Base-by-base conservation (phyloP, 2,888 invertebrate species). In the Eupithecia exiguata region DNA sequence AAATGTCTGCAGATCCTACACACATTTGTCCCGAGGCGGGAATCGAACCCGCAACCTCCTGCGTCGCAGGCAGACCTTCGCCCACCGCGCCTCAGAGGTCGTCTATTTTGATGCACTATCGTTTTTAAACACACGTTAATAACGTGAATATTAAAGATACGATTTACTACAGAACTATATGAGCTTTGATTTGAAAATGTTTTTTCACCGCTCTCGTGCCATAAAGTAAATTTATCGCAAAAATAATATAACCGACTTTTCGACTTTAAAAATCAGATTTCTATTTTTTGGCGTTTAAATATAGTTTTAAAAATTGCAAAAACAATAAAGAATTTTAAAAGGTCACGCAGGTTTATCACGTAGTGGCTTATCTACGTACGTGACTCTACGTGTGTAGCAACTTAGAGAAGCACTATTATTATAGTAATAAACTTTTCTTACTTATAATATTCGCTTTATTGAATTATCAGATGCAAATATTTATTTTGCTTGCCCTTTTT, bases 351-450 rank as follows among this genome's bases (percentile, higher is more conserved):
- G 30, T 46, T 74, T 74, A 76, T 72, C 74, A 77, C 78, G 78
- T 80, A 78, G 71, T 74, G 72, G 71, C 76, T 70, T 76, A 30
- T 30, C 71, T 78, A 77, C 79, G 78, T 75, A 80, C 74, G 77
- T 78, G 76, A 71, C 76, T 74, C 76, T 76, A 74, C 76, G 76
- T 77, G 75, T 71, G 78, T 80, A 78, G 75, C 46, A 58, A 72
- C 76, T 74, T 75, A 10, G 10, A 21, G 49, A n/a, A 78, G 75
- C 74, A 67, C 71, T 70, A 73, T 72, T 73, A 53, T 74, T 77
- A 68, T 63, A 40, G 40, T 18, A 35, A n/a, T 18, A 18, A 1
- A 53, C 10, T 53, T n/a, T 63, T 63, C n/a, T 63, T 36, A 36
- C 9, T n/a, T n/a, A 49, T n/a, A n/a, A 18, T 16, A 18, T 18